These are phyloP conservation scores for Leptosomus discolor DNA, from an alignment of 2,113 vertebrate genomes.

Conservation along the genomic window DNA sequence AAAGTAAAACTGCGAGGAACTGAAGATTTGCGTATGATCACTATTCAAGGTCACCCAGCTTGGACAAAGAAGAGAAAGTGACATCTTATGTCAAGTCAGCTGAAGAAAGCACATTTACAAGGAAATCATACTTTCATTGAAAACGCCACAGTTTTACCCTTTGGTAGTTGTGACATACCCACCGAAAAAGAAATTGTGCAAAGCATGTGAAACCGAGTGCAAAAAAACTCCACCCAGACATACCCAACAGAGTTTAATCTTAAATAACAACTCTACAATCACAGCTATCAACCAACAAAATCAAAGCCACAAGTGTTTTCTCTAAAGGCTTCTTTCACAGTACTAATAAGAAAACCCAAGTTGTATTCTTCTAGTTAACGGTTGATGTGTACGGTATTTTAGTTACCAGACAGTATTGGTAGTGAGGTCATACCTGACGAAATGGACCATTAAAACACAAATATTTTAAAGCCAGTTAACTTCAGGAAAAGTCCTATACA, in stretches of 20 bases:
- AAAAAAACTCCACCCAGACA: conserved; percentile 57
- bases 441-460: conserved; percentile 38
- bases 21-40: not conserved
- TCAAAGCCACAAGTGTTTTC: conserved; percentile 56
- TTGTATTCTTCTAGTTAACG: conserved; percentile 29
- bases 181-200: conserved; percentile 65
- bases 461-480: conserved; percentile 50
- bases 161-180: conserved; percentile 49
- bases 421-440: conserved; percentile 21
- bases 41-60: not conserved
- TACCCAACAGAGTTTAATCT: conserved; percentile 31
- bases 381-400: not conserved
- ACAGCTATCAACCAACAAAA: conserved; percentile 58
- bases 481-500: conserved; percentile 46
- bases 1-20: conserved; percentile 35
- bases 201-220: conserved; percentile 63
- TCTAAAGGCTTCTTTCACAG: conserved; percentile 63
- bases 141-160: conserved; percentile 60
- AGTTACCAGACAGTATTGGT: conserved; percentile 9
- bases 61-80: conserved; percentile 8
- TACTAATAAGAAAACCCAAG: conserved; percentile 48
- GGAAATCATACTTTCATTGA: conserved; percentile 17
- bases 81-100: conserved; percentile 10
- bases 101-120: conserved; percentile 38
- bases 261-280: conserved; percentile 58